Evolutionary conservation across 2,888 invertebrate genomes (phyloP), one percentile per base, ranked within the genome.

Genomic region (Dynastes maya): DNA sequence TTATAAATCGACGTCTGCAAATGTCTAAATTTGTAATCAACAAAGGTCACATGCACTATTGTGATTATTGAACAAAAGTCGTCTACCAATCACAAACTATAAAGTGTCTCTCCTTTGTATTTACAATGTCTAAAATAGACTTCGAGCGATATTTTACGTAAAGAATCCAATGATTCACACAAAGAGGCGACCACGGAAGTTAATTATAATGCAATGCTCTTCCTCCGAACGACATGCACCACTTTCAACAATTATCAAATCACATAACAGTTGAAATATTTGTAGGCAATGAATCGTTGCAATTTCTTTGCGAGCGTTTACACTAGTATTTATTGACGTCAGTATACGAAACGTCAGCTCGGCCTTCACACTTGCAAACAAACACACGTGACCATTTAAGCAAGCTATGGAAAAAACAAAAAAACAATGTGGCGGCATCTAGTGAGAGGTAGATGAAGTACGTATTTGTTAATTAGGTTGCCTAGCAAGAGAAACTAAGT

Each of bases 1-100:
- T 61, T 49, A 45, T 27, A n/a, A 45, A 61, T 58, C 45, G 22
- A 49, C 61, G 4, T 8, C n/a, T 27, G 61, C 40, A 45, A 74
- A 74, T 63, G 72, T 74, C 72, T 74, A 61, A 74, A 74, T 81
- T 81, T 80, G 81, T 81, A 81, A 81, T 82, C 82, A 81, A 63
- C 74, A 86, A 86, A 86, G 86, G 86, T 86, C 86, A 86, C 84
- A 85, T 84, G 85, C 85, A 85, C 84, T 58, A 84, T 61, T 74
- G 72, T 74, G 72, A 74, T 74, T 83, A 84, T 84, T 83, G 83
- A 85, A 86, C 85, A 84, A 83, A 58, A 83, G 81, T 78, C 76
- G 75, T 77, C 77, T 75, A 80, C 85, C 84, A 85, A 85, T 85
- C 81, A 79, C 72, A 82, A 78, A 71, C 72, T 64, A 79, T 74